Percentiles rank a stretch among this genome's conserved stretches.
Evolutionary conservation across 2,113 vertebrate genomes (phyloP).

Genomic region (Ploceus nigricollis): DNA sequence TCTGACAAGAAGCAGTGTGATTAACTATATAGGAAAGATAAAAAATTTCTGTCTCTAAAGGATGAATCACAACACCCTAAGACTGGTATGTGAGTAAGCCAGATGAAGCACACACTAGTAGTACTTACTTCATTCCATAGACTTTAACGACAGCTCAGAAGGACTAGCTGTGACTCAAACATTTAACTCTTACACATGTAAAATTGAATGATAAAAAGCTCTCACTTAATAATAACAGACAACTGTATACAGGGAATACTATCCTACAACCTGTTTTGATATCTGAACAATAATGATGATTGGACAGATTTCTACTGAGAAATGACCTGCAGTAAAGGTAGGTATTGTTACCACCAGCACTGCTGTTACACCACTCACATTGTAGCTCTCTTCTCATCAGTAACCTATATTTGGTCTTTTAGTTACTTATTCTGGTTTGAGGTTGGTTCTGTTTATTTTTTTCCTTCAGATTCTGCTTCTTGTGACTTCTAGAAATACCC

Average conservation of each 20-base stretch:
- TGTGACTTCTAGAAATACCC: background rate
- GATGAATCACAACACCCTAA: background rate
- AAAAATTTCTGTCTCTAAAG: background rate
- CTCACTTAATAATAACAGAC: background rate
- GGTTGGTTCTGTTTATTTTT: background rate
- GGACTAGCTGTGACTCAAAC: background rate
- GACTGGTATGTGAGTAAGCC: background rate
- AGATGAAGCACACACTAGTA: background rate
- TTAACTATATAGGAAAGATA: background rate
- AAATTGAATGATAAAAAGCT: background rate
- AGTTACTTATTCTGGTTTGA: background rate
- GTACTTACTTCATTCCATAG: background rate
- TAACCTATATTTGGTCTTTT: background rate
- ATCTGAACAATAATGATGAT: background rate
- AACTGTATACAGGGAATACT: background rate
- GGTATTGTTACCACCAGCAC: background rate
- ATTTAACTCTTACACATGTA: background rate
- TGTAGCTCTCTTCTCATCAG: background rate
- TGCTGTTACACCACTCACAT: rapidly evolving
- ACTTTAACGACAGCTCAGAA: background rate
- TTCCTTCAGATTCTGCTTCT: background rate
- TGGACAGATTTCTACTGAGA: background rate
- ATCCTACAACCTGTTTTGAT: rapidly evolving
- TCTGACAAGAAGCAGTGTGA: background rate
- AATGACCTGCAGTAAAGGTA: background rate